These are phyloP conservation scores for Gouania willdenowi DNA, from an alignment of 2,797 vertebrate genomes.

Conservation along the genomic window DNA sequence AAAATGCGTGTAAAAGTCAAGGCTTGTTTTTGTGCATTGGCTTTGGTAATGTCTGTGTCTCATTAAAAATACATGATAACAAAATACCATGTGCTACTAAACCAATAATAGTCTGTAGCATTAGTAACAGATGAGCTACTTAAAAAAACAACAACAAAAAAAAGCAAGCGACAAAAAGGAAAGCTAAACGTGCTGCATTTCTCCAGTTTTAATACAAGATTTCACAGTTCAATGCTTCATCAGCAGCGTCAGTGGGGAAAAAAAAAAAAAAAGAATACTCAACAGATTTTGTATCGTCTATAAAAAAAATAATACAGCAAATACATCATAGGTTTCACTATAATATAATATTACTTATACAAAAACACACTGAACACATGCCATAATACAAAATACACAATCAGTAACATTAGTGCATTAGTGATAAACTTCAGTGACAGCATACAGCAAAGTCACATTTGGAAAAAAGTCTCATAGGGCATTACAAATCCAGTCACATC, in stretches of 20 bases:
- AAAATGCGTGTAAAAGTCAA: no score
- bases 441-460: conserved; percentile 22
- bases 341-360: conserved; percentile 1
- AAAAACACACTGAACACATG: conserved; percentile 29
- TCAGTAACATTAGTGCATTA: conserved; percentile 27
- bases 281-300: conserved; percentile 24
- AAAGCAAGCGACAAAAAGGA: no score
- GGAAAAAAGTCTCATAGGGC: conserved; percentile 3
- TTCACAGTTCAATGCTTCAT: not conserved
- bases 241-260: not conserved
- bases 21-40: no score
- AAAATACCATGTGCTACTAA: no score
- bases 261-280: not conserved
- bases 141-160: no score
- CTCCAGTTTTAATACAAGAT: not conserved
- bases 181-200: no score
- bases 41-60: no score
- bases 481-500: conserved; percentile 8
- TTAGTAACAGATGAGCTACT: no score
- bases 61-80: no score
- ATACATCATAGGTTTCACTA: not conserved
- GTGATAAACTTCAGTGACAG: conserved; percentile 14
- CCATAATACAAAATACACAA: conserved; percentile 32
- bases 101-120: no score
- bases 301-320: conserved; percentile 4